Base-by-base conservation (phyloP, 2,113 vertebrate species). In the Etheostoma spectabile region DNA sequence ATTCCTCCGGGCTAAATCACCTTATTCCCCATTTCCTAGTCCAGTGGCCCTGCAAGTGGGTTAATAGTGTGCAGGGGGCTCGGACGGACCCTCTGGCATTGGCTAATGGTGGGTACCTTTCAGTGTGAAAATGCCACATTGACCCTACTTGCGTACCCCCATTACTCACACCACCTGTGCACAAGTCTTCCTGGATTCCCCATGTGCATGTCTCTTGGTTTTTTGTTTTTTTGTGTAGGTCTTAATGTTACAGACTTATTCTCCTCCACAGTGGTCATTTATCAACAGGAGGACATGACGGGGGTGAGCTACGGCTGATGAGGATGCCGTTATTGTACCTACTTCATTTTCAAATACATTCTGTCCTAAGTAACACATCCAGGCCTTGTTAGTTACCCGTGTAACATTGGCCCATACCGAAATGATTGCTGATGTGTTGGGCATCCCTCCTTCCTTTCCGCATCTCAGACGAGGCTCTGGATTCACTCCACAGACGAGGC, bases 41-140 rank as follows among this genome's bases (percentile, higher is more conserved):
- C 67, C 85, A 88, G 68, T 85, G 77, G 88, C 77, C 24, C 81
- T 83, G 65, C 38, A 80, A 88, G 77, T 69, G 84, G 79, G 83
- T 90, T 93, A 92, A 93, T 91, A 80, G 78, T 92, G 81, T 92
- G 49, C 22, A 0, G 52, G 70, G 79, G 80, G 59, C 68, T 85
- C 42, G 53, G 53, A 52, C 53, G 59, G 61, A 75, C 65, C 82
- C 77, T 77, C 76, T 83, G 84, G 79, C 81, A 79, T 73, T 81
- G 63, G 75, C 85, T 90, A 90, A 92, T 89, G 82, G 79, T 73
- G 62, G 78, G 72, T 86, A 86, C 71, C 74, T 69, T 86, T 86
- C 74, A 66, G 80, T 8, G 76, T 90, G 72, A 89, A 88, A 90
- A 90, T 84, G 78, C 84, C 69, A 88, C 65, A 80, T 82, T 90